Evolutionary conservation across 2,797 vertebrate genomes (phyloP), one percentile per base, ranked within the genome.

Genomic region (Meriones psammophilus): DNA sequence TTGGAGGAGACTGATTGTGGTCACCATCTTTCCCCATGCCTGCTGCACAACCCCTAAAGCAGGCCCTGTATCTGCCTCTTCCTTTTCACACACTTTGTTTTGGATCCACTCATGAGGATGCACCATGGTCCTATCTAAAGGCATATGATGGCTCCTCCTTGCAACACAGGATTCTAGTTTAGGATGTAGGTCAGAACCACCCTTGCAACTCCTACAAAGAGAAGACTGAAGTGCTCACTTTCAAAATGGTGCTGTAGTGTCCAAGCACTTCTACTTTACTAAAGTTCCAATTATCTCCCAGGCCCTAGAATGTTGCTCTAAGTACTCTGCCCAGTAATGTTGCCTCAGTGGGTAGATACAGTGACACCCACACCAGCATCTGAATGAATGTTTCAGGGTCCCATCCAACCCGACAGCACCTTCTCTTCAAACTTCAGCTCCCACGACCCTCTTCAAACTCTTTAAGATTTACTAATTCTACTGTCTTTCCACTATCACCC

Each of bases 261-360:
- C 28, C 18, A 54, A 56, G 5, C 78, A 58, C 50, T n/a, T 73
- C 22, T 14, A 15, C 13, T 56, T 69, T 26, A 83, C 17, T n/a
- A 50, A 78, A 46, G 9, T 26, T 54, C 30, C 42, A 30, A 10
- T 36, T 66, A 28, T 42, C 17, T 28, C 62, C 62, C 68, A 68
- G n/a, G 22, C 6, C n/a, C 13, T 62, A 36, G 30, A 36, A 0
- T 24, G 20, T 5, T 10, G 39, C 28, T 42, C 56, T 46, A 18
- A 1, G 42, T 0, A 4, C 5, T n/a, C 33, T n/a, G 66, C 24
- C 39, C 14, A 81, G n/a, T 17, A 14, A 18, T 15, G n/a, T 33
- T 42, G 14, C n/a, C 76, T n/a, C 46, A 0, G 4, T 1, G 1
- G n/a, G 14, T 20, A 39, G 30, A 30, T 2, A 26, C 30, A 30